Conservation (phyloP, 1,140 invertebrate species). For the Xylocopa sonorina region DNA sequence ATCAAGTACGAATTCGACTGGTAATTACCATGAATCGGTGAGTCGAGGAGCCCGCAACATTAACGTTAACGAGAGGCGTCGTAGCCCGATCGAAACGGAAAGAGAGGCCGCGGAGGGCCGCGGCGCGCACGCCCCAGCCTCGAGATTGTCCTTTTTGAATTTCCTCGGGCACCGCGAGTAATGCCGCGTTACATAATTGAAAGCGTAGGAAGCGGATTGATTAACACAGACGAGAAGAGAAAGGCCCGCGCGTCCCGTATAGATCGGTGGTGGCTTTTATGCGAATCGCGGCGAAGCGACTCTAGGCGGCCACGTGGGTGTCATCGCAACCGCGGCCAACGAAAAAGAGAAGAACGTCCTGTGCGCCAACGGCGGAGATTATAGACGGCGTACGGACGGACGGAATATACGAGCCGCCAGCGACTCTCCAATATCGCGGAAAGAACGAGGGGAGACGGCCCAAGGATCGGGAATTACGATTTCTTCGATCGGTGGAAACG, state of each 20-base stretch:
- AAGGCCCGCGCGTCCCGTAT: slow-evolving; percentile 80
- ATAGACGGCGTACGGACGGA: slow-evolving; percentile 39
- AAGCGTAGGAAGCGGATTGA: slow-evolving; percentile 82
- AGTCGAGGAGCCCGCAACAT: too few species aligned
- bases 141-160: slow-evolving; percentile 48
- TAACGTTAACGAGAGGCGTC: slow-evolving; percentile 1
- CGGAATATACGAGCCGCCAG: slow-evolving; percentile 34
- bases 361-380: slow-evolving; percentile 43
- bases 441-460: slow-evolving; percentile 10
- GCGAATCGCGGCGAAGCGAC: slow-evolving; percentile 72
- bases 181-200: slow-evolving; percentile 79
- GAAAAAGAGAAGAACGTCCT: slow-evolving; percentile 58
- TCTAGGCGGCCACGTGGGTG: slow-evolving; percentile 63
- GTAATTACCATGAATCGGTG: too few species aligned
- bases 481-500: slow-evolving; percentile 7
- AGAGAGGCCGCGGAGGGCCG: slow-evolving; percentile 1
- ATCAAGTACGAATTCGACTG: too few species aligned
- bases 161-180: slow-evolving; percentile 54
- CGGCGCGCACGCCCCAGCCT: slow-evolving; percentile 1
- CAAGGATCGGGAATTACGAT: slow-evolving; percentile 31
- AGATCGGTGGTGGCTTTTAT: slow-evolving; percentile 80
- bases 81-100: not conserved
- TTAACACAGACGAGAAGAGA: slow-evolving; percentile 81
- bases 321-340: slow-evolving; percentile 63
- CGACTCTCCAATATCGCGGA: slow-evolving; percentile 41